Conservation (phyloP, 2,888 invertebrate species). For the Brenthis ino region DNA sequence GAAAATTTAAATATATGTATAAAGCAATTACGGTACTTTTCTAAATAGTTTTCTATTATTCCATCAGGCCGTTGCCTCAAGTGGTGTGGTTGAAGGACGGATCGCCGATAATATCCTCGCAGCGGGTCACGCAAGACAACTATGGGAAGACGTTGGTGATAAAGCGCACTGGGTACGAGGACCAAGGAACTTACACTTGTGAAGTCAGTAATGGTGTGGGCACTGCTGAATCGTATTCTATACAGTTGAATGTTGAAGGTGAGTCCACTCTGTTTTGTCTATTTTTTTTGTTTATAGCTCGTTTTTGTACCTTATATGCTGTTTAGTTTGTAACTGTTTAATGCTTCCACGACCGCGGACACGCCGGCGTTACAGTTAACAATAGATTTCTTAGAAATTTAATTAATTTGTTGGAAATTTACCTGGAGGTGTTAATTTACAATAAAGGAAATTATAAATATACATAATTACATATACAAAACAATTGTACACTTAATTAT, state of each 20-base stretch:
- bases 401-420: too few relatives aligned
- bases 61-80: constrained; percentile 92
- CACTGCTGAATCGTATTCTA: constrained; percentile 91
- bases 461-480: too few relatives aligned
- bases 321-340: neutral
- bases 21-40: too few relatives aligned
- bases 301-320: neutral
- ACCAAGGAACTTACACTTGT: constrained; percentile 96
- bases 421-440: too few relatives aligned
- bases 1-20: too few relatives aligned
- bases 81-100: constrained; percentile 96
- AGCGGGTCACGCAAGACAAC: constrained; percentile 91
- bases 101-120: constrained; percentile 85
- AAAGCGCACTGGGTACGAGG: constrained; percentile 92
- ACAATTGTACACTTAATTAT: too few relatives aligned
- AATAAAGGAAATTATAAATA: too few relatives aligned
- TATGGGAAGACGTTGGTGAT: constrained; percentile 97
- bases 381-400: too few relatives aligned
- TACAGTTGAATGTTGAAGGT: constrained; percentile 85
- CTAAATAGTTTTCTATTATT: too few relatives aligned
- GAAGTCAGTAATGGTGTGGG: constrained; percentile 96
- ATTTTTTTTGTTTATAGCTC: neutral
- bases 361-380: too few relatives aligned
- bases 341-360: too few relatives aligned
- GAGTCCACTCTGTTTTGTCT: neutral